Conservation (phyloP, 2,888 invertebrate genomes). For the Drosophila tanythrix region DNA sequence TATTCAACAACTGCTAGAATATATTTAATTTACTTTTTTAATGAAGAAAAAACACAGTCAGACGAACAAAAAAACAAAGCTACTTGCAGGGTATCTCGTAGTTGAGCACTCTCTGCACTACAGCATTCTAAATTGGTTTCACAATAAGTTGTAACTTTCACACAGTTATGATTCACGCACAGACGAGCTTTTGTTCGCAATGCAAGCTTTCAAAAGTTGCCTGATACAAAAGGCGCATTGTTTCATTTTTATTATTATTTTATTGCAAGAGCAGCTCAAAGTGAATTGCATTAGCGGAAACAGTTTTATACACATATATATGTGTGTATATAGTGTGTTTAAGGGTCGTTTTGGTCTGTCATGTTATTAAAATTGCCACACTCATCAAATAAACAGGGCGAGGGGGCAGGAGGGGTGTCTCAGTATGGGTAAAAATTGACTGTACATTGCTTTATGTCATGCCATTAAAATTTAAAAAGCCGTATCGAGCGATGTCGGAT, state of each 20-base stretch:
- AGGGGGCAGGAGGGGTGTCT: not conserved
- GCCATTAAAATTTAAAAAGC: conserved; percentile 67
- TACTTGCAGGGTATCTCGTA: not conserved
- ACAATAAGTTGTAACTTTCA: conserved; percentile 19
- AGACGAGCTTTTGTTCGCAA: conserved; percentile 10
- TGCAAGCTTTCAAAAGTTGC: conserved; percentile 14
- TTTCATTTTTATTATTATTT: conserved; percentile 4
- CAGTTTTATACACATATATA: conserved; percentile 9
- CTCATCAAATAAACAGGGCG: conserved; percentile 9
- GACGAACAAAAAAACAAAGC: not conserved
- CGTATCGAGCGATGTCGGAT: conserved; percentile 70
- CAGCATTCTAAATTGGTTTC: not conserved
- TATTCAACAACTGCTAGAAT: not conserved
- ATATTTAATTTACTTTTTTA: not conserved
- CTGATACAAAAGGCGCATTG: conserved; percentile 8
- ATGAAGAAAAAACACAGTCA: not conserved
- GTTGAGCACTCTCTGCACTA: not conserved
- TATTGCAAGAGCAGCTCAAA: conserved; percentile 10
- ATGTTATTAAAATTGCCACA: conserved; percentile 35
- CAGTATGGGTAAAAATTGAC: conserved; percentile 26
- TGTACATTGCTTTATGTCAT: conserved; percentile 65
- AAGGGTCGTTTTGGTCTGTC: conserved; percentile 15
- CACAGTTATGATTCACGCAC: conserved; percentile 22
- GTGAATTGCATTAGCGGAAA: conserved; percentile 43
- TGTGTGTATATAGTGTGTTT: conserved; percentile 12